phyloP scores from a whole-genome alignment of 2,797 vertebrate genomes.

The Caiman crocodilus region DNA sequence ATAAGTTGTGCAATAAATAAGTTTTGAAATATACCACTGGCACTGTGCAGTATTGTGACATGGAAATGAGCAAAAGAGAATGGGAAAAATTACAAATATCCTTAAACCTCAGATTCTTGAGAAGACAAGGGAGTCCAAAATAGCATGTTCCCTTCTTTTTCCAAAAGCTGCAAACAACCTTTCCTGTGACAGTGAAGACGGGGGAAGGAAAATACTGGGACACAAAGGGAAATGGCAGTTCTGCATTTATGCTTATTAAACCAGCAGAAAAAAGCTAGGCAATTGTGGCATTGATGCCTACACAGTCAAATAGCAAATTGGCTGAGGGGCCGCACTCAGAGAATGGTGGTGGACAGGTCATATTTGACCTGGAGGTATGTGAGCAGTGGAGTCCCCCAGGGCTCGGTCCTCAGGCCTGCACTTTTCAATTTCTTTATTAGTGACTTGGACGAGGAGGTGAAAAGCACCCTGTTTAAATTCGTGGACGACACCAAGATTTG shows the following conservation, averaged over 20 bases:
- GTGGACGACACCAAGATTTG: too few species aligned
- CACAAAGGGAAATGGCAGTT: accelerated
- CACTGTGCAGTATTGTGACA: background rate
- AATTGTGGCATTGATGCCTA: too few species aligned
- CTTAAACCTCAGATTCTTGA: background rate
- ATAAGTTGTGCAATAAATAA: background rate
- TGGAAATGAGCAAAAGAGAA: background rate
- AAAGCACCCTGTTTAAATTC: too few species aligned
- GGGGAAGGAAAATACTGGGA: background rate
- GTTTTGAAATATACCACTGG: background rate
- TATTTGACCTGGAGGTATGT: too few species aligned
- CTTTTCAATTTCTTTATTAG: too few species aligned
- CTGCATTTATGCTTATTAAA: background rate
- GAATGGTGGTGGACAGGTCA: too few species aligned
- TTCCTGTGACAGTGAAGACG: background rate
- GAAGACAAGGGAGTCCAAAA: background rate
- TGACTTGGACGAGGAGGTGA: too few species aligned
- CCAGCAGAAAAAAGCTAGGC: background rate
- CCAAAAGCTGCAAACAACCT: background rate
- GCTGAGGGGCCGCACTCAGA: too few species aligned
- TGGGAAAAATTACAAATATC: background rate
- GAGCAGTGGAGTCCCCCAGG: too few species aligned
- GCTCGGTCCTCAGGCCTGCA: too few species aligned
- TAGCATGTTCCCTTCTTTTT: background rate
- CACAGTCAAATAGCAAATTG: too few species aligned